Conservation (phyloP, 2,888 invertebrate genomes). For the Druceiella hillmani region DNA sequence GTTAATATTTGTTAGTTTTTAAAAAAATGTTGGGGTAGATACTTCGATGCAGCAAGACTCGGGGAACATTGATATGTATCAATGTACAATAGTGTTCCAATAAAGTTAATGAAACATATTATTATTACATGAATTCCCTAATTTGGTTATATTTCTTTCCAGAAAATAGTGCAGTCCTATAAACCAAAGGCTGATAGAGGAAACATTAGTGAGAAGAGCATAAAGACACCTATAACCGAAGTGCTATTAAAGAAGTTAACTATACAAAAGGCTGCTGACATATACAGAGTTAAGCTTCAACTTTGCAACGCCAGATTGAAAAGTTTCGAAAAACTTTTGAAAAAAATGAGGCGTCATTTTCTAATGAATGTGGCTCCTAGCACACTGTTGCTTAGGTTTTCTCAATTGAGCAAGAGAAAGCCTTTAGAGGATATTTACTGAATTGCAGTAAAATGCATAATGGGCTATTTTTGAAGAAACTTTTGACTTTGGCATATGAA, state of each 20-base stretch:
- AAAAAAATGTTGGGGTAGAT: slow-evolving; percentile 13
- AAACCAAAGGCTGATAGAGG: slow-evolving; percentile 19
- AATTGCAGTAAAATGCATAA: too few relatives aligned
- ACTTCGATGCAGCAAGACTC: slow-evolving; percentile 14
- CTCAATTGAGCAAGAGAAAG: slow-evolving; percentile 18
- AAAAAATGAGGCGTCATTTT: slow-evolving; percentile 14
- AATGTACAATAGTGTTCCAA: too few relatives aligned
- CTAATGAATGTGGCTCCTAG: slow-evolving; percentile 6
- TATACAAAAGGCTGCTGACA: slow-evolving; percentile 19
- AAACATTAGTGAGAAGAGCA: slow-evolving; percentile 21
- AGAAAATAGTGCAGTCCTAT: slow-evolving; percentile 15
- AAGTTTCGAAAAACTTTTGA: slow-evolving; percentile 20
- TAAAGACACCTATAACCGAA: slow-evolving; percentile 19
- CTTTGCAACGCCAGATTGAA: slow-evolving; percentile 22
- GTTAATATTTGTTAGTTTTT: slow-evolving; percentile 17
- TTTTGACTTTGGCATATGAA: slow-evolving; percentile 23
- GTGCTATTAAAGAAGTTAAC: slow-evolving; percentile 21
- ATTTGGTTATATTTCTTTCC: slow-evolving; percentile 10
- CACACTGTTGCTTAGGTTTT: slow-evolving; percentile 19
- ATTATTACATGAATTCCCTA: slow-evolving; percentile 12
- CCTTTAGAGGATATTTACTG: too few relatives aligned
- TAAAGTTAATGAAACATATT: too few relatives aligned
- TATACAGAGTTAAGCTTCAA: slow-evolving; percentile 20
- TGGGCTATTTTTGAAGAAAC: slow-evolving; percentile 16
- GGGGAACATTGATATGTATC: slow-evolving; percentile 20